Conservation (phyloP, 2,797 vertebrate species). For the Vireo griseus region DNA sequence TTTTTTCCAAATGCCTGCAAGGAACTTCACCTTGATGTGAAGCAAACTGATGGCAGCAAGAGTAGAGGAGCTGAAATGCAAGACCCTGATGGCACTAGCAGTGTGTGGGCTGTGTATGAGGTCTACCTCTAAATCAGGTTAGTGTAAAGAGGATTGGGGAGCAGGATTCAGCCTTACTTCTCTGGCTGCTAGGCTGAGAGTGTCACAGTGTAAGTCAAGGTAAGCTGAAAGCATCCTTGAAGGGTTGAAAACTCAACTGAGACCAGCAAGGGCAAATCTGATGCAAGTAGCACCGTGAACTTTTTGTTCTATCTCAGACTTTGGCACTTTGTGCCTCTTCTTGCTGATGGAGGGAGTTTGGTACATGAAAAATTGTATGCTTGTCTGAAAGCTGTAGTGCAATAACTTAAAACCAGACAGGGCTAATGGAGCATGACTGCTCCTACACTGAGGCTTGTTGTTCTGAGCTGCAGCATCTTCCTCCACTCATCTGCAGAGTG, state of each 20-base stretch:
- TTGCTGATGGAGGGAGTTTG: neutral
- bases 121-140: neutral
- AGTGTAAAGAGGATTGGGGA: neutral
- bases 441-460: neutral
- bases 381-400: conserved; percentile 11
- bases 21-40: neutral
- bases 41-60: neutral
- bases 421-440: conserved; percentile 15
- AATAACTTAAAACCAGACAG: conserved; percentile 30
- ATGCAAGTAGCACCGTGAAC: neutral
- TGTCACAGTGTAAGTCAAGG: neutral
- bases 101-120: neutral
- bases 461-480: neutral
- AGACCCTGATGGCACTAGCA: neutral
- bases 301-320: neutral
- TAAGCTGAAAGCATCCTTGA: neutral
- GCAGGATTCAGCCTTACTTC: neutral
- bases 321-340: neutral
- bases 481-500: neutral
- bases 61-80: neutral
- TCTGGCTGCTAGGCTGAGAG: neutral
- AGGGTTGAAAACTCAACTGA: neutral
- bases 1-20: neutral
- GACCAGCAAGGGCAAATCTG: neutral
- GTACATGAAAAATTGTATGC: conserved; percentile 2